Evolutionary conservation across 2,888 invertebrate genomes (phyloP), one percentile per base, ranked within the genome.

Genomic region (Eupithecia dodoneata): DNA sequence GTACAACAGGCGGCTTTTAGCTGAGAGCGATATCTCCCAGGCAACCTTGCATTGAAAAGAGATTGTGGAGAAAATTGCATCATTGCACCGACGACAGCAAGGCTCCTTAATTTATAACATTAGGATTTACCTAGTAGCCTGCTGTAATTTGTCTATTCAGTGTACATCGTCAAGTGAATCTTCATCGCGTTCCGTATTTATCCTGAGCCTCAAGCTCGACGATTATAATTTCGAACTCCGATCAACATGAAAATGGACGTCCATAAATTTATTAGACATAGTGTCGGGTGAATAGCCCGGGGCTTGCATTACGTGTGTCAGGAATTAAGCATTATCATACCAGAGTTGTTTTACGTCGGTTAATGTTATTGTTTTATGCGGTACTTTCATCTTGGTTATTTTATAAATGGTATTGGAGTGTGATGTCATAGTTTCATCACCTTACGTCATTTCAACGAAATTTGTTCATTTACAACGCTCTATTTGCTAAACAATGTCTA

Each of bases 211-310:
- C 88, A 85, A 94, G 94, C 94, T 85, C 92, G 91, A 89, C 92
- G 93, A 93, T 94, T 94, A 94, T 94, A 92, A 94, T 92, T 94
- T 93, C 91, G 93, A 94, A 90, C 92, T 87, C 91, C 94, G 94
- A 94, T 94, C 94, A 94, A 93, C 94, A 93, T 94, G 92, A 94
- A 94, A 94, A 94, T 94, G 93, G 91, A 93, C 89, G 92, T 88
- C 90, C 93, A 94, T 94, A 95, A 94, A 94, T 95, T 95, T 95
- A 94, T 95, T 94, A 94, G 95, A 94, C 95, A 93, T 93, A 94
- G 94, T 94, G 94, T 94, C 94, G 94, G 95, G 88, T 87, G 84
- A 83, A 82, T 88, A 83, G 94, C 95, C 94, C 82, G 87, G 79
- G 94, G 94, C 93, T 87, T 88, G 92, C 91, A 94, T 95, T 95